Evolutionary conservation across 2,888 invertebrate genomes (phyloP).

Genomic region (Seladonia tumulorum): DNA sequence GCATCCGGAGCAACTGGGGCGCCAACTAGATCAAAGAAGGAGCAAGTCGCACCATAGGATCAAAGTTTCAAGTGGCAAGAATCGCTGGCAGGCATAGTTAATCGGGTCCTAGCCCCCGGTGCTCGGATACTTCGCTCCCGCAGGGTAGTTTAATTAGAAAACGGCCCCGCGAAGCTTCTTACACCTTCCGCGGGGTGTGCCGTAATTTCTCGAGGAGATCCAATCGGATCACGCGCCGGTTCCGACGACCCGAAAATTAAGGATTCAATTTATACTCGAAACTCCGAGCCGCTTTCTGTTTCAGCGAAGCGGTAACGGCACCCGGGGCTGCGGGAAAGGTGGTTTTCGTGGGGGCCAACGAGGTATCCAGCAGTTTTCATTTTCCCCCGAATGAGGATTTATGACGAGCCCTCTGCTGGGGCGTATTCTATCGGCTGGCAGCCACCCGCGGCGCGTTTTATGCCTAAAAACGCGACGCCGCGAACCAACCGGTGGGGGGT

Average conservation of each 20-base stretch:
- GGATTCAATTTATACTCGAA: not conserved
- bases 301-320: not conserved
- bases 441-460: constrained; percentile 46
- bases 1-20: not conserved
- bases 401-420: constrained; percentile 9
- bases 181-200: not conserved
- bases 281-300: not conserved
- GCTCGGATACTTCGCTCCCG: not conserved
- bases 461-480: constrained; percentile 32
- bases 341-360: not conserved
- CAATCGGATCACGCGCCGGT: not conserved
- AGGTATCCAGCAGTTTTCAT: constrained; percentile 19
- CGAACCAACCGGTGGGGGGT: not conserved
- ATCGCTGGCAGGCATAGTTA: not conserved
- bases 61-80: not conserved
- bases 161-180: not conserved
- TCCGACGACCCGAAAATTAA: not conserved
- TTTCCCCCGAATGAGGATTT: constrained; percentile 23
- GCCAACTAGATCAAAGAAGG: not conserved
- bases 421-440: constrained; percentile 16
- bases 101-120: not conserved
- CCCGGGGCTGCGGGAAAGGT: not conserved
- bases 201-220: not conserved
- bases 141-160: not conserved
- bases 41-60: not conserved